Conservation (phyloP, 2,797 vertebrate species). For the Danio jaintianensis region DNA sequence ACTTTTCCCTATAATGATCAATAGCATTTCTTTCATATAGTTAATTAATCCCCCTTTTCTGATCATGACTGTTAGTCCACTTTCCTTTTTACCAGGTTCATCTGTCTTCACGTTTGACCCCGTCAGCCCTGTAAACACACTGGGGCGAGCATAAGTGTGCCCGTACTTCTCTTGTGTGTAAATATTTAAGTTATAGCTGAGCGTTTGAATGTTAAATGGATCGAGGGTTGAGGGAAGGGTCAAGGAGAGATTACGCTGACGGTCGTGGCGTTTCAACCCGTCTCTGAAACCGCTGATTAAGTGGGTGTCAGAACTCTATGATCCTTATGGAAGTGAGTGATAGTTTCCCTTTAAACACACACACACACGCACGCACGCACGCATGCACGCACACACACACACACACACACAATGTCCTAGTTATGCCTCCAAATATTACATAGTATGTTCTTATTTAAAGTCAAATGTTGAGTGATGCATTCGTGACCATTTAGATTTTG, state of each 20-base stretch:
- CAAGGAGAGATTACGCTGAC: slow-evolving; percentile 42
- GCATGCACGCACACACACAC: no score
- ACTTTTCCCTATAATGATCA: neutral
- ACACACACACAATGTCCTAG: no score
- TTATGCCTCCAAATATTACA: neutral
- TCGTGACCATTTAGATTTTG: no score
- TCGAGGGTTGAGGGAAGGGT: slow-evolving; percentile 14
- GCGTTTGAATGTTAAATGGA: slow-evolving; percentile 24
- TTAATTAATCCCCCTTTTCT: neutral
- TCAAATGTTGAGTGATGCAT: neutral
- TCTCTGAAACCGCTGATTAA: slow-evolving; percentile 23
- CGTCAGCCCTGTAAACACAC: slow-evolving; percentile 19
- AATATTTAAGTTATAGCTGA: slow-evolving; percentile 46
- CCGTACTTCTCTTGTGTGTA: slow-evolving; percentile 35
- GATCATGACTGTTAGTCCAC: neutral
- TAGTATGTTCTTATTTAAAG: neutral
- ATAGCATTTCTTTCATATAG: neutral
- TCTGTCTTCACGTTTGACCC: slow-evolving; percentile 25
- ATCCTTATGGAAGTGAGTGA: neutral
- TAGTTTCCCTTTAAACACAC: neutral
- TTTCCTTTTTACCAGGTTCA: neutral
- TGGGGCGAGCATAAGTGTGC: neutral
- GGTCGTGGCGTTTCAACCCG: slow-evolving; percentile 10
- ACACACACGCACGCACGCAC: no score
- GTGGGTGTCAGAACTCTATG: slow-evolving; percentile 15